phyloP scores from a whole-genome alignment of 2,113 vertebrate species.

The Nothoprocta pentlandii region DNA sequence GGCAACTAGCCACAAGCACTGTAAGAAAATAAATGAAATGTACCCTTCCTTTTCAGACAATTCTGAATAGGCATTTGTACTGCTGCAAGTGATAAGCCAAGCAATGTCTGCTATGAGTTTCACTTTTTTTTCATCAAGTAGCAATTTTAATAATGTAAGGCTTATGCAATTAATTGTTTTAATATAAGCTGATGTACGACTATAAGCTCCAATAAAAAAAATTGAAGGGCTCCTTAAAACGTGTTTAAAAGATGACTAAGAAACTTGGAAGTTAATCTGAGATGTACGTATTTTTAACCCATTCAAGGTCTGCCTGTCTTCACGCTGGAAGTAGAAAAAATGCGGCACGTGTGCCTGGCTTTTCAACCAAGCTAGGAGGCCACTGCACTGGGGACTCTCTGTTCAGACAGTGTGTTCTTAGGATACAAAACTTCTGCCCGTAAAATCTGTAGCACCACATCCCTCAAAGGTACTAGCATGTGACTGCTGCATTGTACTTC shows the following conservation, averaged over 20 bases:
- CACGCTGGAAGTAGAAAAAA: neutral
- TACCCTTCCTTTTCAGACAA: neutral
- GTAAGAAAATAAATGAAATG: conserved; percentile 26
- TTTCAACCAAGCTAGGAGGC: neutral
- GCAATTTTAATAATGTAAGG: neutral
- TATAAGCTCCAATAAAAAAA: neutral
- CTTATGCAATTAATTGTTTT: neutral
- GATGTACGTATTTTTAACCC: neutral
- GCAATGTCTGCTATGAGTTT: neutral
- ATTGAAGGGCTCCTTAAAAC: neutral
- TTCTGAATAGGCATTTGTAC: neutral
- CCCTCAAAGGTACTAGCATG: neutral
- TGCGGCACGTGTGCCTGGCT: fast-evolving
- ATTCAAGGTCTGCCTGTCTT: neutral
- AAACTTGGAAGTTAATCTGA: neutral
- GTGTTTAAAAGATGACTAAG: neutral
- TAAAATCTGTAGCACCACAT: neutral
- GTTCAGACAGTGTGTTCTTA: neutral
- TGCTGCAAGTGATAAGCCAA: neutral
- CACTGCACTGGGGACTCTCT: neutral
- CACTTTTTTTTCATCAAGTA: neutral
- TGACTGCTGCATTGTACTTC: neutral
- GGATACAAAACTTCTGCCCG: neutral
- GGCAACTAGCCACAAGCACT: neutral
- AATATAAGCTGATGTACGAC: neutral